These are phyloP conservation scores for Jaculus jaculus DNA, from an alignment of 2,113 vertebrate genomes.

Conservation along the genomic window DNA sequence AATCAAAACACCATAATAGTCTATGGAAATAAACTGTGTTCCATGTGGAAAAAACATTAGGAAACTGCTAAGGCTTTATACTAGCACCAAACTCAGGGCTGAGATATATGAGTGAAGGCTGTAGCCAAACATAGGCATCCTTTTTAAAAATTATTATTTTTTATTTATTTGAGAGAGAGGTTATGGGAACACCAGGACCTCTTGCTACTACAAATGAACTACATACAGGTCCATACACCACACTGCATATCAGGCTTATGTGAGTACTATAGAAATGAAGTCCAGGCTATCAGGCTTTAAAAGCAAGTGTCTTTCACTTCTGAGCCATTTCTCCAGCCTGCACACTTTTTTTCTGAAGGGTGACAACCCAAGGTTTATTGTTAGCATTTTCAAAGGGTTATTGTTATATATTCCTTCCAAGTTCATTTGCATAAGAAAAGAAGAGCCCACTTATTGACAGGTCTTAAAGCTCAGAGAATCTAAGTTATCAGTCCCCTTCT, in stretches of 20 bases:
- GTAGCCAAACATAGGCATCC: no score
- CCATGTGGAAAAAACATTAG: neutral
- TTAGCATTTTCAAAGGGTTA: neutral
- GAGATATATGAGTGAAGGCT: neutral
- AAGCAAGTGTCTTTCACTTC: no score
- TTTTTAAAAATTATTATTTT: no score
- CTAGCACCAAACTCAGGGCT: neutral
- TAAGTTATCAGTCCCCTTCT: neutral
- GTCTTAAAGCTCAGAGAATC: neutral
- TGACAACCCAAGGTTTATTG: neutral
- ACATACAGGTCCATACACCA: no score
- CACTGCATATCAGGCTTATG: no score
- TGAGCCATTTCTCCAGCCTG: neutral
- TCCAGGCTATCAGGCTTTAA: no score
- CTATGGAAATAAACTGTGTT: neutral
- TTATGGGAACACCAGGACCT: no score
- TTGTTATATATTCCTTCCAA: neutral
- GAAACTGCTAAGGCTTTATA: neutral
- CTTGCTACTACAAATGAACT: no score
- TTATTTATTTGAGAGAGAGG: neutral
- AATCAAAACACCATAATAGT: no score
- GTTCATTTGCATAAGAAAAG: neutral
- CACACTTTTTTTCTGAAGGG: neutral
- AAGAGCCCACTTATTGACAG: neutral
- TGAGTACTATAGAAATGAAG: no score